phyloP scores from a whole-genome alignment of 2,888 invertebrate species.

The Stictocephala bisonia region DNA sequence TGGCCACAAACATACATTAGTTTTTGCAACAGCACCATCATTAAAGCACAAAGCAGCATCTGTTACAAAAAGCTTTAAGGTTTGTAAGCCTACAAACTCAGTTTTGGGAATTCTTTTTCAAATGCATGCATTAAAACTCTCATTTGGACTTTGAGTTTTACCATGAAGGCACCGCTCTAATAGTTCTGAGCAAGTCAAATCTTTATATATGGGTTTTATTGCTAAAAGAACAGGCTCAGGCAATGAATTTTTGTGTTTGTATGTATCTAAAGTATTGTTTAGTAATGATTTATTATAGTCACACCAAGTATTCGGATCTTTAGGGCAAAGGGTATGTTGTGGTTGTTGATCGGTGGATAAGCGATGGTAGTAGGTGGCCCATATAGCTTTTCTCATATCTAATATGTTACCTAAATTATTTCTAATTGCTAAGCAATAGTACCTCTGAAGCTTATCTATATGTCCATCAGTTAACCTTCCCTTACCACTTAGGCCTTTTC shows the following conservation, averaged over 20 bases:
- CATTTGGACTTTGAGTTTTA: background rate
- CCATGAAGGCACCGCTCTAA: background rate
- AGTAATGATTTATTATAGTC: background rate
- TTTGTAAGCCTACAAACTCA: background rate
- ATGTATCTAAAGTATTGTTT: background rate
- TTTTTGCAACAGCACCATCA: too few relatives aligned
- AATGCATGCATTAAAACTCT: background rate
- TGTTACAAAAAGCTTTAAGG: background rate
- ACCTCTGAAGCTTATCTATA: constrained; percentile 2
- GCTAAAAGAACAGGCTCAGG: background rate
- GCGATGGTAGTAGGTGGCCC: background rate
- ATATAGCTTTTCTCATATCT: background rate
- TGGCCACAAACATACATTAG: too few relatives aligned
- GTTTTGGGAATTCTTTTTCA: background rate
- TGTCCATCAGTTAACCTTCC: background rate
- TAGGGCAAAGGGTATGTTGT: background rate
- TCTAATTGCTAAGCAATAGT: constrained; percentile 13
- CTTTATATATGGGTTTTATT: background rate
- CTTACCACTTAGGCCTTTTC: background rate
- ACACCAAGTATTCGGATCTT: constrained; percentile 26
- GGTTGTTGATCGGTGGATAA: background rate
- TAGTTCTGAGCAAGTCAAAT: background rate
- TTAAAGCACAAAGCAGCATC: background rate
- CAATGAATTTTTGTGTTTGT: background rate
- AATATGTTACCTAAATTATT: background rate